Evolutionary conservation across 2,797 vertebrate genomes (phyloP).

Genomic region (Sarcophilus harrisii): DNA sequence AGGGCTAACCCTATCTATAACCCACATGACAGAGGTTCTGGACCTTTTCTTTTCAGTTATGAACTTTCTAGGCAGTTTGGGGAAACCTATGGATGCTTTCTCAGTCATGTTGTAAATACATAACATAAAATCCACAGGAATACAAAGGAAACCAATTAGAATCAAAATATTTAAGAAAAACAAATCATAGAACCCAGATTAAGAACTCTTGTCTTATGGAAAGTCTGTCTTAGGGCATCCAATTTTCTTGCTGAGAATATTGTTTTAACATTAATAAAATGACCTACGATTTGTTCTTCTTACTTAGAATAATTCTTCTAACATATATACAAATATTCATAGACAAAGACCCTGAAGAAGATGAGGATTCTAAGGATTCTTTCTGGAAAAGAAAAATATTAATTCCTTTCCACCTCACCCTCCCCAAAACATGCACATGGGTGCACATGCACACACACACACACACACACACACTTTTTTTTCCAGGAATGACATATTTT

Average conservation of each 20-base stretch:
- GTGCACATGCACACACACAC: neutral
- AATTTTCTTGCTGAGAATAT: neutral
- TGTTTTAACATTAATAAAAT: neutral
- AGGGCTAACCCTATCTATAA: neutral
- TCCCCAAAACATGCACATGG: neutral
- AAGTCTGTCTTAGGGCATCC: neutral
- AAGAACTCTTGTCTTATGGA: neutral
- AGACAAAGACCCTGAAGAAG: neutral
- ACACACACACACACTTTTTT: neutral
- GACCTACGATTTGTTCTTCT: neutral
- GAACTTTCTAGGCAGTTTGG: neutral
- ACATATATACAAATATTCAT: neutral
- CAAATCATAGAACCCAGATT: neutral
- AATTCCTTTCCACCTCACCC: neutral
- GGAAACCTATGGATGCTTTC: neutral
- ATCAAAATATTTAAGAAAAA: neutral
- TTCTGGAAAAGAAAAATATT: neutral
- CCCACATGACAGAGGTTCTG: neutral
- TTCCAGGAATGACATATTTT: slow-evolving; percentile 21
- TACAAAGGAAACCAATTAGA: neutral
- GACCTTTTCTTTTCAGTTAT: neutral
- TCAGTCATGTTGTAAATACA: neutral
- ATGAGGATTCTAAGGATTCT: neutral
- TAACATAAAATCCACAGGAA: neutral
- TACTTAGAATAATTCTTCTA: neutral